Percentiles rank a stretch among this genome's conserved stretches.
phyloP scores from a whole-genome alignment of 2,113 vertebrate genomes.

The Phocoena phocoena region DNA sequence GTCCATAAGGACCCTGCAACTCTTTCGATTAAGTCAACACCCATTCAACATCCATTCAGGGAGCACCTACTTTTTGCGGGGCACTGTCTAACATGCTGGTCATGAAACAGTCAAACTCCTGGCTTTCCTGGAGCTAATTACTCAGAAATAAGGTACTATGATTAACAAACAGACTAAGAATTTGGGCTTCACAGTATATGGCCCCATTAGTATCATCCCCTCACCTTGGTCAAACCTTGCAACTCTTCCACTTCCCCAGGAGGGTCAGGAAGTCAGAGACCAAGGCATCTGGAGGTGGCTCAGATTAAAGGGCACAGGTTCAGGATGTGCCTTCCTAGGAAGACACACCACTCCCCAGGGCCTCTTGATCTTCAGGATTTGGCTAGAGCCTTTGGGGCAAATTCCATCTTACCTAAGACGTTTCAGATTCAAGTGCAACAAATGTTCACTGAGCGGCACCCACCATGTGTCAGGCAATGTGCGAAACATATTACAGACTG shows the following conservation, averaged over 20 bases:
- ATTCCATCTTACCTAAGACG: too few species aligned
- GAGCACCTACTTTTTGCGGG: too few species aligned
- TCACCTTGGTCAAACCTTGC: neutral
- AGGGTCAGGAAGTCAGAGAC: neutral
- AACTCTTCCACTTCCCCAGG: neutral
- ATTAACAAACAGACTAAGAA: neutral
- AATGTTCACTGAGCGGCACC: neutral
- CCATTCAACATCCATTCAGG: rapidly evolving
- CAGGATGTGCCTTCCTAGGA: neutral
- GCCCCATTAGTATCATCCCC: neutral
- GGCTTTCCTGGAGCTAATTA: neutral
- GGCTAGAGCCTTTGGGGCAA: neutral
- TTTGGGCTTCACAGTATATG: rapidly evolving
- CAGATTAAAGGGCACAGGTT: neutral
- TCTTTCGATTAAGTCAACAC: neutral
- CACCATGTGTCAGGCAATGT: neutral
- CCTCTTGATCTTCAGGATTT: neutral
- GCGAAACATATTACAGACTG: neutral
- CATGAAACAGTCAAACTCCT: neutral
- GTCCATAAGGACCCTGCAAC: rapidly evolving
- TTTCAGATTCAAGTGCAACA: neutral
- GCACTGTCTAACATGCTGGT: neutral
- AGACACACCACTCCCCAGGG: neutral
- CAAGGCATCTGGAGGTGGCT: neutral
- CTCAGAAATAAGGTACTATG: neutral